Percentiles rank a stretch among this genome's conserved stretches.
These are phyloP conservation scores for Syngnathus floridae DNA, from an alignment of 2,113 vertebrate genomes.

Conservation along the genomic window DNA sequence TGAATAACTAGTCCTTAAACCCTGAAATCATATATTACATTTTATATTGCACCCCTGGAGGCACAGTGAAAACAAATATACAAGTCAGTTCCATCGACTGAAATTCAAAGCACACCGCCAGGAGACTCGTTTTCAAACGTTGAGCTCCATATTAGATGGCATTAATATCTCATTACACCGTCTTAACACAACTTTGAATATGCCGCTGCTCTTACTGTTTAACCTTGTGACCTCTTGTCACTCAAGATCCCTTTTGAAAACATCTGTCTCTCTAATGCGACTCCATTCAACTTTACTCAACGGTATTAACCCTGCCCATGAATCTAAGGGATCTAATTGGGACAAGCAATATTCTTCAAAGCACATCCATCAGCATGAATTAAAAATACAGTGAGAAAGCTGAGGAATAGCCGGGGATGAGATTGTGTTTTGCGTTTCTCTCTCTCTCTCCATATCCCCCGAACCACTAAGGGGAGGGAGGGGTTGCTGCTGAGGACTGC, in stretches of 20 bases:
- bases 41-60: not conserved
- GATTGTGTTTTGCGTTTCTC: not conserved
- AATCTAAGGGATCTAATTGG: conserved; percentile 34
- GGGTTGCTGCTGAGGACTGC: too few species aligned
- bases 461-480: too few species aligned
- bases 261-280: conserved; percentile 32
- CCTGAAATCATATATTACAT: not conserved
- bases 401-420: not conserved
- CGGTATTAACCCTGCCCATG: conserved; percentile 36
- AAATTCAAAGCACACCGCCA: too few species aligned
- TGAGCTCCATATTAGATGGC: conserved; percentile 11
- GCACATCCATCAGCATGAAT: not conserved
- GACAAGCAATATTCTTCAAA: conserved; percentile 39
- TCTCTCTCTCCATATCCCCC: not conserved
- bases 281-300: conserved; percentile 14
- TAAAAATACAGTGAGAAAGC: not conserved
- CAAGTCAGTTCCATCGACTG: not conserved
- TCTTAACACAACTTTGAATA: conserved; percentile 16
- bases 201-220: not conserved
- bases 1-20: not conserved
- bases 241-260: conserved; percentile 22
- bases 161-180: conserved; percentile 20
- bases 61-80: not conserved
- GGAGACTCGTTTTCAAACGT: not conserved
- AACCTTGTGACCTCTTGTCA: conserved; percentile 3